Evolutionary conservation across 2,888 invertebrate genomes (phyloP), one percentile per base, ranked within the genome.

Genomic region (Lathronympha strigana): DNA sequence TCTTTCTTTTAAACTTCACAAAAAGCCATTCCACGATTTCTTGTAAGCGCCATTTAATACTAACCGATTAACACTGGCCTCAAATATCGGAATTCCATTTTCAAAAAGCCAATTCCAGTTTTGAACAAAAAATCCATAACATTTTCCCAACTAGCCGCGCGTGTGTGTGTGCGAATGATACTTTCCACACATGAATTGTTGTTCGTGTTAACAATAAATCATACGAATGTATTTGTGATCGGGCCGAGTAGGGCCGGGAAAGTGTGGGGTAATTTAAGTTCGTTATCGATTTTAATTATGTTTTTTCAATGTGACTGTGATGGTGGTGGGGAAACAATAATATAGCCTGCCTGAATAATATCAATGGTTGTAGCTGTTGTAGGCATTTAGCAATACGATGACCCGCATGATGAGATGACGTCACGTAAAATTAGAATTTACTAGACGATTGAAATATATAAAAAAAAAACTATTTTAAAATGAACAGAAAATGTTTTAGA

Each of bases 201-300:
- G 80, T 75, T 78, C 85, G 86, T 88, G 90, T 90, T 84, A 82
- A 84, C 83, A 82, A 90, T 91, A 92, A 92, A 90, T 92, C 91
- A 92, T 90, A 89, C 80, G 82, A 86, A 87, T 90, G 91, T 90
- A 90, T 90, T 90, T 88, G 90, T 90, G 90, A 89, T 86, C 87
- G 82, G 78, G 70, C 69, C 62, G 67, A 9, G 66, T 78, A 76
- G 82, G 71, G 82, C 51, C 74, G 83, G 60, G 61, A 50, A 19
- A 49, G 23, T 11, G 5, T 2, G 21, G 1, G 8, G 51, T 36
- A 28, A 21, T 36, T 63, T 17, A 49, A 49, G 15, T n/a, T 23
- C 1, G 6, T n/a, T 50, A 55, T 68, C 69, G 68, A 64, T 40
- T 50, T 58, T 11, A 8, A 6, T 28, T 8, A 13, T 54, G 8